Conservation (phyloP, 2,888 invertebrate species). For the Lasioglossum lativentre region DNA sequence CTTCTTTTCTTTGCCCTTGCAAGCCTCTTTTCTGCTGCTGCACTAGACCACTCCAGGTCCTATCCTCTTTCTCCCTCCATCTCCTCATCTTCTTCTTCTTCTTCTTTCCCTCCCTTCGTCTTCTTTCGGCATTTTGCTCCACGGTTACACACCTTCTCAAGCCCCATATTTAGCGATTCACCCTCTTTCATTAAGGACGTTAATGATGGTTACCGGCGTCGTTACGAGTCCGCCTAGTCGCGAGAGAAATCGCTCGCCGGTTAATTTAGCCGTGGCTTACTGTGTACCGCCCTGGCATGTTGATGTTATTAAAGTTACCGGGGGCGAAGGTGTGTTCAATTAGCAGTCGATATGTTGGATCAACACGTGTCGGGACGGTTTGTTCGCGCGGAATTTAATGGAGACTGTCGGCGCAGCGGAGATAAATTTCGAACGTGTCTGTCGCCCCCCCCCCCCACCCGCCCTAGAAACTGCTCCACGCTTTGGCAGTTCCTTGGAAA, state of each 20-base stretch:
- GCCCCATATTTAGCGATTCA: conserved; percentile 76
- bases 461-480: not conserved
- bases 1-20: conserved; percentile 54
- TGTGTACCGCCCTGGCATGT: conserved; percentile 46
- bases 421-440: conserved; percentile 11
- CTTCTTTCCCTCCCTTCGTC: not conserved
- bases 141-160: not conserved
- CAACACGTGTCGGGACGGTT: conserved; percentile 40
- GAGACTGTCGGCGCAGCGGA: not conserved
- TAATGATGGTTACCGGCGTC: conserved; percentile 75
- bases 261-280: conserved; percentile 63
- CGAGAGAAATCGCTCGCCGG: conserved; percentile 31
- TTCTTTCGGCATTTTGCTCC: conserved; percentile 12
- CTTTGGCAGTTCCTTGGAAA: not conserved
- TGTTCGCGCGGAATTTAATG: conserved; percentile 60
- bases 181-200: conserved; percentile 79
- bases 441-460: not conserved
- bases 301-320: conserved; percentile 64
- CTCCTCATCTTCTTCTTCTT: no score
- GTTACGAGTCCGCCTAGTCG: conserved; percentile 44
- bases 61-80: not conserved
- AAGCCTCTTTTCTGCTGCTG: conserved; percentile 56
- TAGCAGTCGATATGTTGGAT: conserved; percentile 56
- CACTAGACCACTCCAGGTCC: conserved; percentile 61
- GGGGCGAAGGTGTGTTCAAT: conserved; percentile 57